Evolutionary conservation across 2,888 invertebrate species (phyloP), one percentile per base, ranked within the genome.

Genomic region (Drosophila quinaria): DNA sequence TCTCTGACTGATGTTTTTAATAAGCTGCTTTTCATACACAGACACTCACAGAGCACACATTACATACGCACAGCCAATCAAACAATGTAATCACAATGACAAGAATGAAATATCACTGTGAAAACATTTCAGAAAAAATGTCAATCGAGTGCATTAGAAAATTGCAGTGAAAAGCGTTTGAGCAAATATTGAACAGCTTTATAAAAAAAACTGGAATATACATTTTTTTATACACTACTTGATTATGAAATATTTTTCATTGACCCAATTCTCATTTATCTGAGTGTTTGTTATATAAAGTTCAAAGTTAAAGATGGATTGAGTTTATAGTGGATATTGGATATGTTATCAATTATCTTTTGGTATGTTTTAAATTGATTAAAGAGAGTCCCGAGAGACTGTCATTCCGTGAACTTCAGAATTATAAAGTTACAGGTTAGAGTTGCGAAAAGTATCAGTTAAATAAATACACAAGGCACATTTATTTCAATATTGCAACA

Each of bases 401-500:
- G n/a, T 17, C 17, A 39, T n/a, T n/a, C 46, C n/a, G n/a, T 25
- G 11, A 61, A 35, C 42, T 66, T 44, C 15, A n/a, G 19, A 47
- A 52, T 59, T 39, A 31, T 17, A 51, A 63, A 59, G 67, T 67
- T 49, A 19, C 22, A 42, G 41, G 64, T 50, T 0, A 3, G 10
- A 61, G 49, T 19, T 47, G 9, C 25, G 25, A 54, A 51, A 51
- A 44, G 78, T 79, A 79, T 74, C 75, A 75, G 68, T 54, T 68
- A 63, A 52, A 74, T 56, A 22, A 22, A 22, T 44, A 56, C 77
- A 59, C 69, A 65, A 69, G 66, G 37, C 68, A 59, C 67, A 85
- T 77, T 71, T 71, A 71, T 77, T 63, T 71, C 70, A 86, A 74
- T 80, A 82, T 71, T 50, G 54, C 61, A 47, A 25, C 50, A 42